phyloP scores from a whole-genome alignment of 2,888 invertebrate genomes.

The Cheilosia grossa region DNA sequence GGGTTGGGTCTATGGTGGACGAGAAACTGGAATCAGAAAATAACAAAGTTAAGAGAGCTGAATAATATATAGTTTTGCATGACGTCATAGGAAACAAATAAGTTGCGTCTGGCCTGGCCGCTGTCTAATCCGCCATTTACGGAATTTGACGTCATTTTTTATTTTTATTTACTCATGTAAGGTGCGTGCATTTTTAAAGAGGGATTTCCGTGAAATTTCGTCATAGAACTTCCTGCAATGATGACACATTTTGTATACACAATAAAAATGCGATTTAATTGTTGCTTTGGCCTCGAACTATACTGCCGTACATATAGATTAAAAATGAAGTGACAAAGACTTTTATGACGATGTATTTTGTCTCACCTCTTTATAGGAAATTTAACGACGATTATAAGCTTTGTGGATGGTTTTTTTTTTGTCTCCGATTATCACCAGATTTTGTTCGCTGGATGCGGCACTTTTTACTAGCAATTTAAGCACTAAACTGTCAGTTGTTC shows the following conservation, averaged over 20 bases:
- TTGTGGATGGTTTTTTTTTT: too few species aligned
- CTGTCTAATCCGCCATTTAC: slow-evolving; percentile 39
- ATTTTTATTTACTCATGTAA: slow-evolving; percentile 21
- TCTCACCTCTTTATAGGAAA: too few species aligned
- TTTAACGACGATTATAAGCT: too few species aligned
- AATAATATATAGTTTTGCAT: slow-evolving; percentile 3
- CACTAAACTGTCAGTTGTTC: too few species aligned
- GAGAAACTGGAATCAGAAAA: background rate
- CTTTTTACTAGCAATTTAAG: too few species aligned
- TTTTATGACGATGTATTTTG: background rate
- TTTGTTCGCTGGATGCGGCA: too few species aligned
- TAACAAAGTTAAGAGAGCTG: slow-evolving; percentile 7
- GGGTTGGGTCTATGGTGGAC: background rate
- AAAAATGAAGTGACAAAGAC: background rate
- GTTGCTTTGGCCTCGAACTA: background rate
- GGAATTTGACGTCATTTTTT: slow-evolving; percentile 65
- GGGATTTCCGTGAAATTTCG: slow-evolving; percentile 45
- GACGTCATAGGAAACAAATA: slow-evolving; percentile 54
- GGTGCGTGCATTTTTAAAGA: slow-evolving; percentile 7
- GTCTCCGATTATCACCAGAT: too few species aligned
- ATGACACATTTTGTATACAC: slow-evolving; percentile 38
- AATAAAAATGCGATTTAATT: background rate
- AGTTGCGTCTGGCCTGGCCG: slow-evolving; percentile 53
- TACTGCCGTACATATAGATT: background rate
- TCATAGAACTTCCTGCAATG: slow-evolving; percentile 4